Base-by-base conservation (phyloP, 2,113 vertebrate species). In the Gymnorhina tibicen region DNA sequence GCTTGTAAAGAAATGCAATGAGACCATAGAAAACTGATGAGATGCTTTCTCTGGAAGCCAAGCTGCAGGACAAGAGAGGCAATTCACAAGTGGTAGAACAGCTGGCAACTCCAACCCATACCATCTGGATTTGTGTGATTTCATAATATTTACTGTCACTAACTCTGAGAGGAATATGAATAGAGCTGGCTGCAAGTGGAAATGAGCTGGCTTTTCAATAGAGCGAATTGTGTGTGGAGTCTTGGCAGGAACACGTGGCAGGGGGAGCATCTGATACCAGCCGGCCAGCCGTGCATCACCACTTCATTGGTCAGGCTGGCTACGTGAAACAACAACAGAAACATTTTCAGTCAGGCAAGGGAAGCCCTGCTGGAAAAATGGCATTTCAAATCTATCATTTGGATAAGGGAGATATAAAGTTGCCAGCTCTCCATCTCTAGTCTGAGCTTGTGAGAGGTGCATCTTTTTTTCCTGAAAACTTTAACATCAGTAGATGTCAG, bases 71-170 rank as follows among this genome's bases (percentile, higher is more conserved):
- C 88, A 97, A 96, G 93, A 96, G 91, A 92, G 27, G 95, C 86
- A 95, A 91, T 88, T 91, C 58, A 93, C 74, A 84, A 93, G 82
- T 79, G 62, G 41, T 39, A 50, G 90, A 95, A 84, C 67, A 79
- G 79, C 70, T 95, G 84, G 80, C 93, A 95, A 50, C 82, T 94
- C 39, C 77, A 97, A 92, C 85, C 75, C 78, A 91, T 87, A 66
- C 94, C 87, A 97, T 96, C 82, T 95, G 87, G 86, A 69, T 82
- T 87, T 89, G 85, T 94, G 91, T 93, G 86, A 94, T 96, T 97
- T 93, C 91, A 72, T 96, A 73, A 59, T 93, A 94, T 96, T 97
- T 96, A 89, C 92, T 91, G 95, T 94, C 93, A 93, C 62, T 95
- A 86, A 93, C 91, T 96, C 90, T 44, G 73, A 91, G 94, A 95